Conservation (phyloP, 2,113 vertebrate species). For the Pelecanus crispus region DNA sequence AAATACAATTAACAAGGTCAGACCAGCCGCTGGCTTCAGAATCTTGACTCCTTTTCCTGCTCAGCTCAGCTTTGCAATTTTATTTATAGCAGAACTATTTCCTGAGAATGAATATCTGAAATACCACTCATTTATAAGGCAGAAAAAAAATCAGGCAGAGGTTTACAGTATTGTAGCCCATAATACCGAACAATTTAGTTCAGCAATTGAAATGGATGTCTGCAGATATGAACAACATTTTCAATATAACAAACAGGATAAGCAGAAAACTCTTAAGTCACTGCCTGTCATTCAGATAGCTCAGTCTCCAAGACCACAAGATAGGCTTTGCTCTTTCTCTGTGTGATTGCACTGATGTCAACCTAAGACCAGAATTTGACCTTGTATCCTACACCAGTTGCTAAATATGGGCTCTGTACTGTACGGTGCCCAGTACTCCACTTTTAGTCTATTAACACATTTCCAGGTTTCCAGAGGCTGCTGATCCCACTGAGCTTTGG, state of each 20-base stretch:
- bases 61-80: conserved; percentile 51
- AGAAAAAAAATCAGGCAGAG: background rate
- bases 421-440: background rate
- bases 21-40: background rate
- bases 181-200: background rate
- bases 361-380: background rate
- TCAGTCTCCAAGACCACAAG: background rate
- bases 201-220: background rate
- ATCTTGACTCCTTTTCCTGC: conserved; percentile 16
- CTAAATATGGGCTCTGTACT: background rate
- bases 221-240: conserved; percentile 3
- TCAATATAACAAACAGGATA: background rate
- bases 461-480: background rate
- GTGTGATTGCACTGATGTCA: background rate
- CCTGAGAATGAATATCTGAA: conserved; percentile 64
- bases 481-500: background rate
- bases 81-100: conserved; percentile 68
- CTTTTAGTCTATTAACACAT: background rate
- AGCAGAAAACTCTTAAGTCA: background rate
- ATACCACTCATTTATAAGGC: conserved; percentile 59
- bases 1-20: background rate
- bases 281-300: background rate
- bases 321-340: background rate
- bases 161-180: conserved; percentile 16
- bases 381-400: background rate